A percentile compares a stretch with the other conserved stretches of the same genome.
phyloP scores from a whole-genome alignment of 2,113 vertebrate species.

The Cyanistes caeruleus region DNA sequence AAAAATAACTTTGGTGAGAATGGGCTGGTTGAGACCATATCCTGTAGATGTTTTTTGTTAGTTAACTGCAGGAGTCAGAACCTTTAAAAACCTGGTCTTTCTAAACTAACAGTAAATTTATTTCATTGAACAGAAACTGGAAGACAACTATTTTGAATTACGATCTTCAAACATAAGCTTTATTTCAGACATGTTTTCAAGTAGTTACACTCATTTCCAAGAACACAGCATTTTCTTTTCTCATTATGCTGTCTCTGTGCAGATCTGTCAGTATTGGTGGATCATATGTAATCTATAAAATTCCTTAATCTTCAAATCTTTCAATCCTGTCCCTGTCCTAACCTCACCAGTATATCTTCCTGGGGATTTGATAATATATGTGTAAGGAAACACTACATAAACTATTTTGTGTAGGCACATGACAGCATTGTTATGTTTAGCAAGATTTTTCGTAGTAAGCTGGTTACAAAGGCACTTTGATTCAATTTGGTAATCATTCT shows the following conservation, averaged over 20 bases:
- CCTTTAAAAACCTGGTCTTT: not conserved
- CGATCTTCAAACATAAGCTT: not conserved
- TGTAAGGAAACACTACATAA: not conserved
- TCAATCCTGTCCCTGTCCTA: not conserved
- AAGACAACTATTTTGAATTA: not conserved
- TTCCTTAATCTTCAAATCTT: not conserved
- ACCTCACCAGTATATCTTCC: not conserved
- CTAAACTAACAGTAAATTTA: not conserved
- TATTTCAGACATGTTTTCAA: not conserved
- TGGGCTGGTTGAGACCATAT: not conserved
- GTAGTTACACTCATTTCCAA: not conserved
- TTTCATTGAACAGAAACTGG: not conserved
- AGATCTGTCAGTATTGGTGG: not conserved
- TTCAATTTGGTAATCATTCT: not conserved
- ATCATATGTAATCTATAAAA: not conserved
- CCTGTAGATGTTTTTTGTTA: not conserved
- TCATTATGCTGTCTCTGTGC: not conserved
- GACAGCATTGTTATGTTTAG: not conserved
- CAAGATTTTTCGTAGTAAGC: not conserved
- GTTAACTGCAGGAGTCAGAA: not conserved
- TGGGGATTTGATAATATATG: not conserved
- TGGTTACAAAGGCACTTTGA: not conserved
- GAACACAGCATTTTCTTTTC: not conserved
- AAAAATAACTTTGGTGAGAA: not conserved
- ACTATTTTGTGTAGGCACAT: not conserved